Percentiles rank a stretch among this genome's conserved stretches.
Conservation (phyloP, 2,888 invertebrate species). For the Hylaea fasciaria region DNA sequence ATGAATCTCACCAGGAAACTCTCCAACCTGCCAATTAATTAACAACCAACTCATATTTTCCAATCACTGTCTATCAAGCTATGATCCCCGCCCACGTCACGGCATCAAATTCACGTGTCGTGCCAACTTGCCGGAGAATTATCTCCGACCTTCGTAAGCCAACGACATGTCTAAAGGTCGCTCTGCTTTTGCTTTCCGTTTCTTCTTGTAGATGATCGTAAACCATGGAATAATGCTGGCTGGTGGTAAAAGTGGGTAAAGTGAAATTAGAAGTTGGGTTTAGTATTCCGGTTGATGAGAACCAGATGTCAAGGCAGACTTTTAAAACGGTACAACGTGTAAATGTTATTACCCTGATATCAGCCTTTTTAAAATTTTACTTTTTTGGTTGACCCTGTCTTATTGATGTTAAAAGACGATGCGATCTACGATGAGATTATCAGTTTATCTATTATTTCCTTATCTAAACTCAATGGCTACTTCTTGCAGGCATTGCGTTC, state of each 20-base stretch:
- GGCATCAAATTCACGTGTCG: slow-evolving; percentile 27
- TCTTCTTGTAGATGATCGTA: slow-evolving; percentile 23
- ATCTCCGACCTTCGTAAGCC: slow-evolving; percentile 37
- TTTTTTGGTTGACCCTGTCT: too few species aligned
- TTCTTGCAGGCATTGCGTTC: slow-evolving; percentile 73
- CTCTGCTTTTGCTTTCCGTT: slow-evolving; percentile 38
- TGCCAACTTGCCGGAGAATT: slow-evolving; percentile 41
- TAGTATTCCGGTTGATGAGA: slow-evolving; percentile 11
- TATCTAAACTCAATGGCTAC: background rate
- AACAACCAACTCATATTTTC: slow-evolving; percentile 11
- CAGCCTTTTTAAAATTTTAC: too few species aligned
- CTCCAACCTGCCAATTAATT: slow-evolving; percentile 21
- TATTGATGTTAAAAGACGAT: too few species aligned
- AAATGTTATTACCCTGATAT: too few species aligned
- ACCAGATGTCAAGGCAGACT: background rate
- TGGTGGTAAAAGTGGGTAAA: slow-evolving; percentile 12
- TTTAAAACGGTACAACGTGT: too few species aligned
- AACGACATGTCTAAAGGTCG: slow-evolving; percentile 27
- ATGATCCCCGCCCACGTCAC: slow-evolving; percentile 17
- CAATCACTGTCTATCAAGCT: slow-evolving; percentile 15
- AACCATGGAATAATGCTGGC: slow-evolving; percentile 36
- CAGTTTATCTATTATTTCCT: too few species aligned
- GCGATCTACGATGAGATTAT: too few species aligned
- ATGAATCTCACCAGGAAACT: too few species aligned
- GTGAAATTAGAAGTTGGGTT: slow-evolving; percentile 21